Evolutionary conservation across 1,140 invertebrate genomes (phyloP).

Genomic region (Argopecten irradians): DNA sequence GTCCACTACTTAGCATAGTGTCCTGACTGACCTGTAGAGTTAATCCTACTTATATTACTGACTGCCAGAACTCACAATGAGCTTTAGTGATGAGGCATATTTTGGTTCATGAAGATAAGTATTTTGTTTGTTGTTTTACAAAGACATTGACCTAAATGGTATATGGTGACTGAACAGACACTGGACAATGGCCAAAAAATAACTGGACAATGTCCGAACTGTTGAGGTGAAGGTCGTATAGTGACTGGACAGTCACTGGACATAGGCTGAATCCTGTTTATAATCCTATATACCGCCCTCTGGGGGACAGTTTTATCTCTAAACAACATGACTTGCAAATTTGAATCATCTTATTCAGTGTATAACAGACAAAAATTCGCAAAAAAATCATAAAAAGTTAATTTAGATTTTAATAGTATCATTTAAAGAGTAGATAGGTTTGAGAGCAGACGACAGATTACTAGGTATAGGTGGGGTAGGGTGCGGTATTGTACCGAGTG

Average conservation of each 20-base stretch:
- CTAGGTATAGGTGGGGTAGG: background rate
- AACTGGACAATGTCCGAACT: background rate
- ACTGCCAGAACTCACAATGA: background rate
- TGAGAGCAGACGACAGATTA: background rate
- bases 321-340: background rate
- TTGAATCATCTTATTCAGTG: background rate
- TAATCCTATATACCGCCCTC: background rate
- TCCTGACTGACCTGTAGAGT: constrained; percentile 4
- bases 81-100: background rate
- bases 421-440: background rate
- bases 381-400: background rate
- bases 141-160: background rate
- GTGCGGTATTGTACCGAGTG: background rate
- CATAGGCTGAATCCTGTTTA: background rate
- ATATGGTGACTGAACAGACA: background rate
- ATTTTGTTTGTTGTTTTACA: background rate
- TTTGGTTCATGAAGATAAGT: background rate
- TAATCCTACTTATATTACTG: background rate
- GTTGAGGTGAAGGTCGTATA: background rate
- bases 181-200: background rate
- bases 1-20: background rate
- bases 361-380: background rate
- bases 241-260: background rate
- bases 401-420: background rate
- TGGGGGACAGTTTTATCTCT: background rate